phyloP scores from a whole-genome alignment of 2,113 vertebrate genomes.

The Lepidothrix coronata region DNA sequence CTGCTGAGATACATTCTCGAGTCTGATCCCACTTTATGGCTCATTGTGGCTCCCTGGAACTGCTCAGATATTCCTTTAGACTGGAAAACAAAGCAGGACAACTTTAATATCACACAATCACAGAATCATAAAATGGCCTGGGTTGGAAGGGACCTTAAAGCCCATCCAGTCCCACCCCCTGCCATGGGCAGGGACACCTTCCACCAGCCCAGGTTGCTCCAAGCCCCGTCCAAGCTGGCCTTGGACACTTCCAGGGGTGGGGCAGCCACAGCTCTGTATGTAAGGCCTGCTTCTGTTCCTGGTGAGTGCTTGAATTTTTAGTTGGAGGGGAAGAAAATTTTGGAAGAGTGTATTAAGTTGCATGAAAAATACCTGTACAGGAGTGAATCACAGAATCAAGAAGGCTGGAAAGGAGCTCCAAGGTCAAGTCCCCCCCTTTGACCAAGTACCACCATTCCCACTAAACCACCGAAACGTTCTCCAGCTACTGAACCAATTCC shows the following conservation, averaged over 20 bases:
- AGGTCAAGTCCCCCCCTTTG: neutral
- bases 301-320: neutral
- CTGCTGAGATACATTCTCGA: neutral
- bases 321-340: neutral
- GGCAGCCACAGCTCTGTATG: neutral
- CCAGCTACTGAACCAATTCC: neutral
- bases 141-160: neutral
- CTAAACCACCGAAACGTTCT: neutral
- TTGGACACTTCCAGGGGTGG: neutral
- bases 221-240: rapidly evolving
- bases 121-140: neutral
- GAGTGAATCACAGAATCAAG: neutral
- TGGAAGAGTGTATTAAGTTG: neutral
- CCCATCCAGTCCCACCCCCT: rapidly evolving
- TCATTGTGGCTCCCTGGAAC: neutral
- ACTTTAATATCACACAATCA: neutral
- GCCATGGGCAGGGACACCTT: neutral
- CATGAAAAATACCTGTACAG: neutral
- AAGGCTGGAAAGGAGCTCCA: neutral
- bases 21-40: neutral
- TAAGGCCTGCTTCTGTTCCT: neutral
- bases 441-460: neutral
- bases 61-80: neutral
- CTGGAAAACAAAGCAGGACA: neutral
- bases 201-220: neutral